These are phyloP conservation scores for Neuroscelio doddi DNA, from an alignment of 2,888 invertebrate genomes.

Conservation along the genomic window DNA sequence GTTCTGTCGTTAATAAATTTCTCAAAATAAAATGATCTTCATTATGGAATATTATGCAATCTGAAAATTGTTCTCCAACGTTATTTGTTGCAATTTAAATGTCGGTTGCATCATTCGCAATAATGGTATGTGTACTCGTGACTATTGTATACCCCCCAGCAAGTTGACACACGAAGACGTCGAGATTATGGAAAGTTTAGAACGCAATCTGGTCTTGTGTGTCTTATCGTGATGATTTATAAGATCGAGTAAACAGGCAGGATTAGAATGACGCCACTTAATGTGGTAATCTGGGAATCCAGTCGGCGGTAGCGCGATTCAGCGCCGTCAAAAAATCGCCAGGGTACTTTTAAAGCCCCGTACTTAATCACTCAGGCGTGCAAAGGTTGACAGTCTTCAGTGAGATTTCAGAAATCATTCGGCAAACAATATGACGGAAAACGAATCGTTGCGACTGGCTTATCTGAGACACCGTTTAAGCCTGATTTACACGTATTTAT, in stretches of 20 bases:
- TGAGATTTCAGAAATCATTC: conserved; percentile 63
- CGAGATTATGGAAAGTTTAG: conserved; percentile 65
- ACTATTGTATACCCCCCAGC: conserved; percentile 3
- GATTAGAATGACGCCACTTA: conserved; percentile 61
- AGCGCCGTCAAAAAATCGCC: conserved; percentile 46
- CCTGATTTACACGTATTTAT: conserved; percentile 69
- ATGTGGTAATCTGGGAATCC: conserved; percentile 64
- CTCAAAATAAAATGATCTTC: background rate
- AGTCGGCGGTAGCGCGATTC: conserved; percentile 54
- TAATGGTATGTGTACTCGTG: background rate
- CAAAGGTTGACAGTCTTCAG: conserved; percentile 44
- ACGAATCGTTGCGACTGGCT: conserved; percentile 52
- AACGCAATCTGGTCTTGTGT: conserved; percentile 48
- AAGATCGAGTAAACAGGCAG: conserved; percentile 65
- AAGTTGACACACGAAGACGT: conserved; percentile 20
- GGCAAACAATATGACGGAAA: conserved; percentile 56
- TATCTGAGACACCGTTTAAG: conserved; percentile 64
- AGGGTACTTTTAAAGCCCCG: conserved; percentile 58
- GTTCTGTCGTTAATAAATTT: background rate
- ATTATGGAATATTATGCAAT: no score
- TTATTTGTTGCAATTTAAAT: conserved; percentile 11
- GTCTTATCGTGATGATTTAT: conserved; percentile 66
- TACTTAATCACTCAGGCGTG: conserved; percentile 59
- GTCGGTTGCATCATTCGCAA: background rate
- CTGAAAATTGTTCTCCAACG: background rate